phyloP scores from a whole-genome alignment of 2,888 invertebrate genomes.

The Agonum fuliginosum region DNA sequence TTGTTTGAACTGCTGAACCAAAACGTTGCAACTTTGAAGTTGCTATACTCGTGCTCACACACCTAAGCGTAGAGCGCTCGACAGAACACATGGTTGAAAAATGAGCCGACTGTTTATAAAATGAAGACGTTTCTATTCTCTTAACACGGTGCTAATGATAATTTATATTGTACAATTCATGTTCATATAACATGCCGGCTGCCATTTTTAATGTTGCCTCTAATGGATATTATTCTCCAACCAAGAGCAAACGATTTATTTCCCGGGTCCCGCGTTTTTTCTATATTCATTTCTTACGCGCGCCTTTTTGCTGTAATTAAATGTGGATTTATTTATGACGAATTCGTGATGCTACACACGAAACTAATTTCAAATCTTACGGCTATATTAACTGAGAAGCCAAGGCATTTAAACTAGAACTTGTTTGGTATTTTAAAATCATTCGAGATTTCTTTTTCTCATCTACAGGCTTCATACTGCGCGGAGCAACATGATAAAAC shows the following conservation, averaged over 20 bases:
- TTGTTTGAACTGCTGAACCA: too few relatives aligned
- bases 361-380: conserved; percentile 41
- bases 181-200: conserved; percentile 66
- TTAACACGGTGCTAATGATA: conserved; percentile 70
- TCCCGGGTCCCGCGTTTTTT: conserved; percentile 25
- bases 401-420: conserved; percentile 21
- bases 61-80: conserved; percentile 14
- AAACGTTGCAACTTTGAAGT: not conserved
- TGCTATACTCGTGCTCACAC: not conserved
- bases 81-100: conserved; percentile 68
- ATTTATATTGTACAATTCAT: conserved; percentile 69
- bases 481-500: not conserved
- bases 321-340: conserved; percentile 48
- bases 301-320: conserved; percentile 52
- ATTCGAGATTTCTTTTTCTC: not conserved
- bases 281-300: conserved; percentile 49
- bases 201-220: conserved; percentile 66
- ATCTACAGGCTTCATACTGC: not conserved
- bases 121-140: conserved; percentile 71
- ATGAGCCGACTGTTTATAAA: conserved; percentile 69
- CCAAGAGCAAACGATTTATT: conserved; percentile 43
- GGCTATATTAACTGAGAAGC: conserved; percentile 14
- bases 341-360: conserved; percentile 32
- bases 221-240: conserved; percentile 54
- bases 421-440: not conserved